These are phyloP conservation scores for Mythimna loreyi DNA, from an alignment of 2,888 invertebrate species.

Conservation along the genomic window DNA sequence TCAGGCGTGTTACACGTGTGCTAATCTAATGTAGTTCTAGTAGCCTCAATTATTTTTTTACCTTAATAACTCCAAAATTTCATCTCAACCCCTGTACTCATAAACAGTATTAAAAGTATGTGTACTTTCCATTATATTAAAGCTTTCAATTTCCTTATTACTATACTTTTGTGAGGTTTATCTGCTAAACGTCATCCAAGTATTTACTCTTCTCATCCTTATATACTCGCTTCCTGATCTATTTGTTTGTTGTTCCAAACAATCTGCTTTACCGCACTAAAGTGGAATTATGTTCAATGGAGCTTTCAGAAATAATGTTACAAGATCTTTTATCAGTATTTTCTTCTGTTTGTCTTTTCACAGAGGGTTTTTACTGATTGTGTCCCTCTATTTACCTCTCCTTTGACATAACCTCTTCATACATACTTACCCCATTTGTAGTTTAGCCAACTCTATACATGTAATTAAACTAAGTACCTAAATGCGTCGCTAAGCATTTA, in stretches of 20 bases:
- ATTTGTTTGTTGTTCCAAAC: slow-evolving; percentile 49
- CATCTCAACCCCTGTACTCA: no score
- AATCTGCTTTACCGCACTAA: slow-evolving; percentile 31
- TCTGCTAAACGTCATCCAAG: slow-evolving; percentile 26
- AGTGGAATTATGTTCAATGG: slow-evolving; percentile 43
- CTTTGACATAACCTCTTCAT: neutral
- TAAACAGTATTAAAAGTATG: no score
- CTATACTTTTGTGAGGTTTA: slow-evolving; percentile 34
- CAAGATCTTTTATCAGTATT: slow-evolving; percentile 19
- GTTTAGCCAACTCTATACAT: neutral
- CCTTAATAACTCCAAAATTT: no score
- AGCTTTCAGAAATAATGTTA: slow-evolving; percentile 30
- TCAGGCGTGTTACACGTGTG: no score
- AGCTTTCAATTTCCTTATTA: neutral
- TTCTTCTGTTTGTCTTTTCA: slow-evolving; percentile 25
- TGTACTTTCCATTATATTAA: neutral
- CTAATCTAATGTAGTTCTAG: no score
- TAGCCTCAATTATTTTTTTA: no score
- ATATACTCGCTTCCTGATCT: slow-evolving; percentile 40
- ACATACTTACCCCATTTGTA: slow-evolving; percentile 2
- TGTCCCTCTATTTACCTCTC: slow-evolving; percentile 5
- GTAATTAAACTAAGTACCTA: no score
- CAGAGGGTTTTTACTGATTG: neutral
- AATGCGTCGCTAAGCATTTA: no score
- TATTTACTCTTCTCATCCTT: slow-evolving; percentile 47